phyloP scores from a whole-genome alignment of 1,140 invertebrate genomes.

The Diachasmimorpha longicaudata region DNA sequence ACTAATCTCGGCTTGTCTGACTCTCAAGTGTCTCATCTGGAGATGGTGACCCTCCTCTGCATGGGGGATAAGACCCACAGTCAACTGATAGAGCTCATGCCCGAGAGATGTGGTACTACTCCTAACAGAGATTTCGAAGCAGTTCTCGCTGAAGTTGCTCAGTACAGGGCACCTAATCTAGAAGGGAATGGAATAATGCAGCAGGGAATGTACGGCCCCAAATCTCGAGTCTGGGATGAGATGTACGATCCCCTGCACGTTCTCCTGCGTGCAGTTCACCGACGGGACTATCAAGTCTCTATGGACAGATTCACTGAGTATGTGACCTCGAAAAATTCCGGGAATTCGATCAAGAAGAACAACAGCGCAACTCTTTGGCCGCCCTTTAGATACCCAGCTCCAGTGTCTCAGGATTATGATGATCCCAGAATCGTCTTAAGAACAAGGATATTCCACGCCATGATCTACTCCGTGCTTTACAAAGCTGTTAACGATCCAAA shows the following conservation, averaged over 20 bases:
- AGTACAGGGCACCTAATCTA: conserved; percentile 79
- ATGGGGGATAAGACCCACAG: conserved; percentile 95
- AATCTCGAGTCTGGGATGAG: conserved; percentile 86
- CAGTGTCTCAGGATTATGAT: conserved; percentile 70
- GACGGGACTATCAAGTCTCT: conserved; percentile 91
- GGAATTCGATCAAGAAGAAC: conserved; percentile 70
- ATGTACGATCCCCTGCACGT: conserved; percentile 95
- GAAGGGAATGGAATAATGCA: conserved; percentile 85
- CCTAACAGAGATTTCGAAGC: conserved; percentile 90
- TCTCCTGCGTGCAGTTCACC: conserved; percentile 86
- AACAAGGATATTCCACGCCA: conserved; percentile 83
- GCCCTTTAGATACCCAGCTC: conserved; percentile 77
- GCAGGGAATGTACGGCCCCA: conserved; percentile 93
- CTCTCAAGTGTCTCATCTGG: conserved; percentile 74
- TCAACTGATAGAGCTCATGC: conserved; percentile 93
- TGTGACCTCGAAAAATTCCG: conserved; percentile 54
- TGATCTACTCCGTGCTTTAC: conserved; percentile 83
- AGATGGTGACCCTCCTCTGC: conserved; percentile 92
- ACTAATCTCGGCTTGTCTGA: conserved; percentile 78
- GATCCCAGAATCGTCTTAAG: conserved; percentile 76
- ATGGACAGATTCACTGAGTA: conserved; percentile 88
- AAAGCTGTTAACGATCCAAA: conserved; percentile 79
- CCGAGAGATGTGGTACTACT: conserved; percentile 89
- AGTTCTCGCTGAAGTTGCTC: conserved; percentile 79
- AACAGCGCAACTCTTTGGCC: conserved; percentile 78